A percentile compares a stretch with the other conserved stretches of the same genome.
These are phyloP conservation scores for Hirtodrosophila trivittata DNA, from an alignment of 2,888 invertebrate species.

Conservation along the genomic window DNA sequence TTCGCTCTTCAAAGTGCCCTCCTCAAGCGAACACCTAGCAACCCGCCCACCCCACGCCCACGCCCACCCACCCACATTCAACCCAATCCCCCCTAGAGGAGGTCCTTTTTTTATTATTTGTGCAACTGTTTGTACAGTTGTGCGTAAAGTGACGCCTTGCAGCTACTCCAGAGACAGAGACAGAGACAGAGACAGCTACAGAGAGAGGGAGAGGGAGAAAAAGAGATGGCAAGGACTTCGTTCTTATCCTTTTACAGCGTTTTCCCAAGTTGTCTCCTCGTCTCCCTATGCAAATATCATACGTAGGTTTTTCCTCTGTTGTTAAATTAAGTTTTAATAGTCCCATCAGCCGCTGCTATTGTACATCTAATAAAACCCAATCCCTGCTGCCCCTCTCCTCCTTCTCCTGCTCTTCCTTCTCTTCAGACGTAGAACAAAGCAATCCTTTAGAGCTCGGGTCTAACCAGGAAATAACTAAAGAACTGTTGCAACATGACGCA, in stretches of 20 bases:
- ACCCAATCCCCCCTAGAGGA: not conserved
- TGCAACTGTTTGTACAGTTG: slow-evolving; percentile 75
- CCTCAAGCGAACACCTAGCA: slow-evolving; percentile 11
- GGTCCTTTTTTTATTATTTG: slow-evolving; percentile 53
- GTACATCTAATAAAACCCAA: slow-evolving; percentile 10
- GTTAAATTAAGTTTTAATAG: slow-evolving; percentile 62
- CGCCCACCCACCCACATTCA: not conserved
- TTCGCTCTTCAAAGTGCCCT: slow-evolving; percentile 66
- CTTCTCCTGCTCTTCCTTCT: too few species aligned
- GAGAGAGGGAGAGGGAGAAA: not conserved
- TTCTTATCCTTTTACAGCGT: slow-evolving; percentile 26
- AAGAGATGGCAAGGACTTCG: slow-evolving; percentile 10
- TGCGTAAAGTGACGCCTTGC: slow-evolving; percentile 65
- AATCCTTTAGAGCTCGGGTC: not conserved
- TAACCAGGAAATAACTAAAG: not conserved
- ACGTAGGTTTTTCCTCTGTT: slow-evolving; percentile 39
- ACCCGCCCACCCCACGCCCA: not conserved
- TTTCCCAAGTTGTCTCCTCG: slow-evolving; percentile 21
- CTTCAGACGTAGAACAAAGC: not conserved
- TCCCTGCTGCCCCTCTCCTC: not conserved
- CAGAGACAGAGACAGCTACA: too few species aligned
- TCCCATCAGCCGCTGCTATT: slow-evolving; percentile 15
- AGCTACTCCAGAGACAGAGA: slow-evolving; percentile 17
- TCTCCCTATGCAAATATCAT: slow-evolving; percentile 26
- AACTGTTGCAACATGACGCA: slow-evolving; percentile 13